Evolutionary conservation across 2,888 invertebrate species (phyloP), one percentile per base, ranked within the genome.

Genomic region (Eumerus sabulonum): DNA sequence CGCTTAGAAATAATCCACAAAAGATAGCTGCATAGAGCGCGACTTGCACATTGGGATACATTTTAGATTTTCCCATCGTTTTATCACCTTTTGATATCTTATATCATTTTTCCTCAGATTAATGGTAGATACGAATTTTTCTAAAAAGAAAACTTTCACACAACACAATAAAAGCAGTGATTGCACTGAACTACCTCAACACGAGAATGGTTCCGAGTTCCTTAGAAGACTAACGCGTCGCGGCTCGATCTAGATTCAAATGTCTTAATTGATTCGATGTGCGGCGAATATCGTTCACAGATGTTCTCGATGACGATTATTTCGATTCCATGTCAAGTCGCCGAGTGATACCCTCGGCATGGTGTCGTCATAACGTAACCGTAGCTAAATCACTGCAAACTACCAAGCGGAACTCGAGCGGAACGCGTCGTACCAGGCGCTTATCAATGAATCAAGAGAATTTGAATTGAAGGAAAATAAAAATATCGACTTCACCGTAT

Each of bases 251-350:
- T 38, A 36, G 56, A 63, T 35, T 63, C 27, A 7, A 4, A 19
- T 16, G 47, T 48, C 42, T 38, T 48, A 70, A 71, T 76, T 76
- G 71, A 66, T 70, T 76, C 59, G 50, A 40, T 40, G 44, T 47
- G 71, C 71, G 71, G 66, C 16, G 35, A 54, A 76, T 71, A 38
- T 76, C 56, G 38, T 76, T 71, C 60, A 47, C 76, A 76, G 76
- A 71, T 76, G 76, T 18, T 59, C 45, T 50, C n/a, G 50, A 9
- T 14, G 14, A 7, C 57, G 62, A 76, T 70, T 76, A 70, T 54
- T 57, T 54, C 7, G 27, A 27, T 27, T 27, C 27, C 54, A 57
- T 76, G 48, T 64, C 36, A 64, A 40, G 60, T 62, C 56, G 44
- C 54, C 2, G 40, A 40, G 68, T 68, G 62, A 74, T 62, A 74